Evolutionary conservation across 1,140 invertebrate species (phyloP).

Genomic region (Eurytemora carolleeae): DNA sequence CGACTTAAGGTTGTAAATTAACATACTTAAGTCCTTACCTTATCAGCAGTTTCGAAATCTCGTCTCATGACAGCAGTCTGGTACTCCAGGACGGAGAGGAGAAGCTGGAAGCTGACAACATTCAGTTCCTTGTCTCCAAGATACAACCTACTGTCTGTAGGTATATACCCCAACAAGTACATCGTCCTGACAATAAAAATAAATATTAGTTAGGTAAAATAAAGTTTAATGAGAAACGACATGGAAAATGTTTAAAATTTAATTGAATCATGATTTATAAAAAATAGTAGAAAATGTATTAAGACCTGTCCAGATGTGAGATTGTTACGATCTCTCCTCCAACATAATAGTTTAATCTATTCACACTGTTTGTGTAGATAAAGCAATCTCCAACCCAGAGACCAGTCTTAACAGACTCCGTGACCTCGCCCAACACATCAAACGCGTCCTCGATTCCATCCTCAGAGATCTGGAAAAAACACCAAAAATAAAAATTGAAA

Average conservation of each 20-base stretch:
- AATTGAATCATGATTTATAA: not conserved
- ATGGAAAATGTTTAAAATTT: no score
- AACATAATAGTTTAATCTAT: conserved; percentile 95
- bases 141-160: conserved; percentile 88
- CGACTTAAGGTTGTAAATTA: no score
- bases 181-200: conserved; percentile 31
- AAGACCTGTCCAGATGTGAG: conserved; percentile 71
- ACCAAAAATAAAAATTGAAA: no score
- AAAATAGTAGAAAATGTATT: not conserved
- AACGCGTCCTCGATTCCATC: conserved; percentile 95
- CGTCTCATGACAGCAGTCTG: conserved; percentile 96
- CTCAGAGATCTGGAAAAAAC: no score
- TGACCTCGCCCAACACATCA: conserved; percentile 67
- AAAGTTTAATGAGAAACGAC: no score
- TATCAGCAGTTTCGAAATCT: conserved; percentile 90
- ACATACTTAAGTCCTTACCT: no score
- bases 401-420: conserved; percentile 83
- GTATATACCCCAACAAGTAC: conserved; percentile 90
- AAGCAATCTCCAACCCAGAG: conserved; percentile 99
- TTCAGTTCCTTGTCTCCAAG: conserved; percentile 93
- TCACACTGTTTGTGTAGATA: conserved; percentile 94
- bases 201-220: no score
- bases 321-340: conserved; percentile 97
- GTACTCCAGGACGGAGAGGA: conserved; percentile 89
- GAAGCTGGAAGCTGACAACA: conserved; percentile 58